Conservation (phyloP, 2,888 invertebrate genomes). For the Meteorus cinctellus region DNA sequence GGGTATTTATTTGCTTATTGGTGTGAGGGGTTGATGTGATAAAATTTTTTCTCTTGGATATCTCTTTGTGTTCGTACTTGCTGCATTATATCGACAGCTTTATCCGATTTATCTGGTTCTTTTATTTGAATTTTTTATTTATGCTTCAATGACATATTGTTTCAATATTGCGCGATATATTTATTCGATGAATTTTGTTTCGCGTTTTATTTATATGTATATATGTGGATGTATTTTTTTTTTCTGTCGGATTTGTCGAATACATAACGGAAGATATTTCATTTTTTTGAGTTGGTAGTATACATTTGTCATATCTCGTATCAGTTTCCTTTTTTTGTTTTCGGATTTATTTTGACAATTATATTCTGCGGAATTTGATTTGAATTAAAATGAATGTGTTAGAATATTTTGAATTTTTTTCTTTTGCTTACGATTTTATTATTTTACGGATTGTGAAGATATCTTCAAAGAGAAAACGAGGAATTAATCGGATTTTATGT, state of each 20-base stretch:
- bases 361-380: not conserved
- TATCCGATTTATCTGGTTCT: not conserved
- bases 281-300: not conserved
- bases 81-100: not conserved
- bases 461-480: conserved; percentile 44
- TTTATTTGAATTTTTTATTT: not conserved
- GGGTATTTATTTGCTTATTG: not conserved
- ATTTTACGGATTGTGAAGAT: not conserved
- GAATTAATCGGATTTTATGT: conserved; percentile 17
- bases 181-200: not conserved
- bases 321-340: not conserved
- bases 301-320: not conserved
- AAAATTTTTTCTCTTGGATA: not conserved
- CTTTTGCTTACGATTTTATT: too few relatives aligned
- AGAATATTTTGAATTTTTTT: too few relatives aligned
- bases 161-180: conserved; percentile 3
- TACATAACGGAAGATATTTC: not conserved
- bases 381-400: too few relatives aligned
- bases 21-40: not conserved
- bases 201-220: not conserved
- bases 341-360: not conserved
- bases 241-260: not conserved
- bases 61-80: not conserved
- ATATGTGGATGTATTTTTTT: not conserved
- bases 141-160: not conserved